Base-by-base conservation (phyloP, 64 coral and sea anemone genomes). In the Pachyseris speciosa region DNA sequence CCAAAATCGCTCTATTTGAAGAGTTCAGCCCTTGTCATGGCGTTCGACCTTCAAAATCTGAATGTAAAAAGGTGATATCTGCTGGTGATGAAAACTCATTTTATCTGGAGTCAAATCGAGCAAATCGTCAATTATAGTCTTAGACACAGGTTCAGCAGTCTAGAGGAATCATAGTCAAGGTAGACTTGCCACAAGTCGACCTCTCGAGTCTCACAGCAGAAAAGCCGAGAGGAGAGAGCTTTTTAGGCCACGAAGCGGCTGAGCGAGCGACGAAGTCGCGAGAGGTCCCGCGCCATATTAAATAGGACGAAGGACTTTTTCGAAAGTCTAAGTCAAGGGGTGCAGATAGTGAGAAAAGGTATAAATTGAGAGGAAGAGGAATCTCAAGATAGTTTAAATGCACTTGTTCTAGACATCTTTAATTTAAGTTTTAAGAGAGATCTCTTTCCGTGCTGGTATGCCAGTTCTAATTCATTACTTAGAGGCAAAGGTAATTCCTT, bases 1-100 rank as follows among this genome's bases (percentile, higher is more conserved):
- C 77, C 77, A 40, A 61, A 80, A 40, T 60, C 77, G 52, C 77
- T 51, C n/a, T 80, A 80, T 80, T 80, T 80, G 53, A 37, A 80
- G 77, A 60, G 77, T 11, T 34, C 15, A 28, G 5, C 5, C 45
- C 40, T 51, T 80, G 48, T 61, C 33, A 10, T 13, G 12, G 36
- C 19, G 50, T 32, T 34, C 75, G 30, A 48, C 58, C 50, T 80
- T 60, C 33, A 60, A 7, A 60, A 36, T 25, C 11, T 24, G 24
- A 60, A 38, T n/a, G 30, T 26, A 6, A 51, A 45, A 59, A 37
- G 22, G 11, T 37, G 51, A 13, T 60, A 20, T 71, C 52, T 24
- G 32, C 11, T 20, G 12, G 31, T 36, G 34, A 26, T 41, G 22
- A 40, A 60, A 80, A 60, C 31, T 51, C 8, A 50, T 29, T 32